Conservation (phyloP, 2,797 vertebrate species). For the Rallus crepitans region DNA sequence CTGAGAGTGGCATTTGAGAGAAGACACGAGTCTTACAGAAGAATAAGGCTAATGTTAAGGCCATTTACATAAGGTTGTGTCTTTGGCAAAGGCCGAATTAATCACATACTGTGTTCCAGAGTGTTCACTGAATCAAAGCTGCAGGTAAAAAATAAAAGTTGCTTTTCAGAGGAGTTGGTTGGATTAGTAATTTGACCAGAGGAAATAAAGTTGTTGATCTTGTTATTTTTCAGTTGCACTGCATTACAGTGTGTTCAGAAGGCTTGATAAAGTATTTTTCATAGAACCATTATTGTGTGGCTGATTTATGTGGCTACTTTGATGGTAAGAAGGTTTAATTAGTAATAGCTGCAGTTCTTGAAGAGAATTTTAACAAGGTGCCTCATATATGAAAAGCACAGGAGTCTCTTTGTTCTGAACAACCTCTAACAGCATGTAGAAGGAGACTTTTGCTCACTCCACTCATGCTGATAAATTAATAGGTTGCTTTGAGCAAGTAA, state of each 20-base stretch:
- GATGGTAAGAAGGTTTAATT: constrained; percentile 53
- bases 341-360: constrained; percentile 58
- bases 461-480: constrained; percentile 57
- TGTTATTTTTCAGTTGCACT: constrained; percentile 34
- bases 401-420: constrained; percentile 65
- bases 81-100: neutral
- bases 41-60: neutral
- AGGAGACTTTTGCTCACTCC: constrained; percentile 22
- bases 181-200: neutral
- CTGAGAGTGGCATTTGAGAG: neutral
- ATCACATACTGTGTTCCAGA: neutral
- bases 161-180: neutral
- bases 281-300: constrained; percentile 15
- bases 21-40: neutral
- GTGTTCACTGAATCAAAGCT: neutral
- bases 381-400: constrained; percentile 32
- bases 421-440: neutral
- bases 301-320: constrained; percentile 63
- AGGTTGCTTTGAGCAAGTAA: constrained; percentile 65
- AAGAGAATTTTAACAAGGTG: constrained; percentile 71
- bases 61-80: neutral
- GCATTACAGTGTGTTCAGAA: constrained; percentile 1
- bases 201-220: constrained; percentile 31
- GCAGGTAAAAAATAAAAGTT: neutral
- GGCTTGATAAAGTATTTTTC: constrained; percentile 46